Evolutionary conservation across 2,113 vertebrate genomes (phyloP), one percentile per base, ranked within the genome.

Genomic region (Gobio gobio): DNA sequence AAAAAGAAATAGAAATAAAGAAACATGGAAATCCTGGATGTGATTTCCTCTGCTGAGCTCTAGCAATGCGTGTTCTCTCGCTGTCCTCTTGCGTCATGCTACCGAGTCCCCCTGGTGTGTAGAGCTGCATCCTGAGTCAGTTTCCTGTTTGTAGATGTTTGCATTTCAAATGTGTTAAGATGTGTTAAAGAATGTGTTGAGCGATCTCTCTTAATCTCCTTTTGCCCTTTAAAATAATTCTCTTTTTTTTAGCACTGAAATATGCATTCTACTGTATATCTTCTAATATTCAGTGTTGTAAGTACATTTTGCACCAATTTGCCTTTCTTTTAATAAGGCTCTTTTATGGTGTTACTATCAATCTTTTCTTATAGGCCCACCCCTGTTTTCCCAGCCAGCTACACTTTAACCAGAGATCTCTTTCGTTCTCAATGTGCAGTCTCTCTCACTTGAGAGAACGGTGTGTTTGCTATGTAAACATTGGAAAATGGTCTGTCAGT

Each of bases 381-480:
- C 59, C n/a, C n/a, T 12, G 26, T 63, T 63, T 63, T 29, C 24
- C 61, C 24, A 13, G 26, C 26, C 12, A 13, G 26, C 26, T 63
- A 6, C n/a, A 26, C 4, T 63, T 63, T 14, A 6, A 56, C 26
- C 12, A 63, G 24, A 14, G 61, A 14, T 26, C 10, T 26, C 3
- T 6, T 63, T 63, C 0, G 5, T 26, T 29, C 24, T 63, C 24
- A 8, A 7, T 56, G 18, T 56, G 54, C 54, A 20, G 18, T 56
- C 54, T 56, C 47, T 49, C 18, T 56, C 54, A 56, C 20, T 63
- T 4, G 12, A 58, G 43, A 74, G 45, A 24, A 14, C 10, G 4
- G 26, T 40, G 68, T 91, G 51, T 93, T 93, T 91, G 79, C 76
- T 75, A 64, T 26, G 61, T 94, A 91, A 92, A 93, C 90, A 91